Conservation (phyloP, 23 tunicate species). For the Trididemnum clinides region DNA sequence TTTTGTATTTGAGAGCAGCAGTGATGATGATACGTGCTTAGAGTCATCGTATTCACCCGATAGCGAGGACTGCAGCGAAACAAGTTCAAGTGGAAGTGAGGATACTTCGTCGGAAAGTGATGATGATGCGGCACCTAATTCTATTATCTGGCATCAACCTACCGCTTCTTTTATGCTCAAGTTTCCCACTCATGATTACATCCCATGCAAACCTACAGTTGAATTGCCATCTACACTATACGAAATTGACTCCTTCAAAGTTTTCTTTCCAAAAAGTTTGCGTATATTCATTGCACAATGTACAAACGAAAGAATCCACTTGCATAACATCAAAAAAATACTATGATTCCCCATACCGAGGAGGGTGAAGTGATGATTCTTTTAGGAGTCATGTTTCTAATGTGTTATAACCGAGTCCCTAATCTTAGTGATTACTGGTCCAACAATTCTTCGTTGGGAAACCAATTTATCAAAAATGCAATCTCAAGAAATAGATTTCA, state of each 20-base stretch:
- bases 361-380: constrained; percentile 7
- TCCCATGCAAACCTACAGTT: constrained; percentile 20
- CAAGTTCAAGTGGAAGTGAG: neutral
- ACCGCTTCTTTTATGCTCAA: constrained; percentile 12
- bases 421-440: constrained; percentile 29
- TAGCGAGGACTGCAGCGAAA: constrained; percentile 20
- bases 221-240: neutral
- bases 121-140: constrained; percentile 7
- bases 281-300: constrained; percentile 20
- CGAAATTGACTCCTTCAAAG: constrained; percentile 18
- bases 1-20: constrained; percentile 22
- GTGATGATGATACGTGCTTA: constrained; percentile 14
- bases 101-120: constrained; percentile 18
- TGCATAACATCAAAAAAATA: constrained; percentile 10
- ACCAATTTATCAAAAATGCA: constrained; percentile 29
- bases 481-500: constrained; percentile 21
- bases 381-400: constrained; percentile 24
- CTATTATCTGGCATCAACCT: constrained; percentile 26
- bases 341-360: constrained; percentile 21
- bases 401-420: constrained; percentile 16
- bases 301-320: constrained; percentile 23
- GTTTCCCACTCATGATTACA: constrained; percentile 25
- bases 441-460: constrained; percentile 14
- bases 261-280: constrained; percentile 2
- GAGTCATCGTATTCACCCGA: constrained; percentile 16